Evolutionary conservation across 2,888 invertebrate genomes (phyloP), one percentile per base, ranked within the genome.

Genomic region (Drosophila nr. perissopoda): DNA sequence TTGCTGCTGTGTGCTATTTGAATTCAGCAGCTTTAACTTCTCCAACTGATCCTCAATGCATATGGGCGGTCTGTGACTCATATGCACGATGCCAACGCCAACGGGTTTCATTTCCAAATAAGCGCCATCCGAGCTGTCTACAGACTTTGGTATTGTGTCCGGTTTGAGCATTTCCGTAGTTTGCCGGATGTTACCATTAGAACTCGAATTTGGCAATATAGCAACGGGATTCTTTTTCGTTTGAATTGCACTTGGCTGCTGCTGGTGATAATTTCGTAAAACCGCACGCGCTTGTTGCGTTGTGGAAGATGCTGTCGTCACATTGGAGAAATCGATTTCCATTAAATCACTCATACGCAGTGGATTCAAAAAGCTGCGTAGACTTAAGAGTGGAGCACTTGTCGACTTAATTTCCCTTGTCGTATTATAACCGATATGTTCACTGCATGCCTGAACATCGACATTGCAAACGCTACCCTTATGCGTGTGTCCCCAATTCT

Each of bases 331-430:
- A 91, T 96, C 96, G 79, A 97, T 94, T 93, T 97, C 97, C 97
- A 97, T 97, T 82, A 97, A 94, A 93, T 97, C 97, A 78, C 96
- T 96, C 95, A 95, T 95, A 2, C 94, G 94, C 78, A 95, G 95
- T 52, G 94, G 94, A 52, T 94, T 94, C 78, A 95, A 94, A 79
- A 94, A 87, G 65, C 92, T 89, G 76, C 91, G 92, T 70, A 91
- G 83, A 72, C 94, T 94, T 64, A 96, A 90, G 53, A 96, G 92
- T 0, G 96, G 96, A 4, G 96, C 96, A 90, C 96, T 96, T 29
- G 94, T 95, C 2, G 96, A 96, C 89, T 96, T 96, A 67, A 94
- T 94, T 52, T 93, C 92, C 31, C 91, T 73, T 4, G 59, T 61
- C 4, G 63, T 54, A 68, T 61, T 83, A n/a, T 65, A 40, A 27